Percentiles rank a stretch among this genome's conserved stretches.
phyloP scores from a whole-genome alignment of 2,797 vertebrate species.

The Thripadectes ignobilis region DNA sequence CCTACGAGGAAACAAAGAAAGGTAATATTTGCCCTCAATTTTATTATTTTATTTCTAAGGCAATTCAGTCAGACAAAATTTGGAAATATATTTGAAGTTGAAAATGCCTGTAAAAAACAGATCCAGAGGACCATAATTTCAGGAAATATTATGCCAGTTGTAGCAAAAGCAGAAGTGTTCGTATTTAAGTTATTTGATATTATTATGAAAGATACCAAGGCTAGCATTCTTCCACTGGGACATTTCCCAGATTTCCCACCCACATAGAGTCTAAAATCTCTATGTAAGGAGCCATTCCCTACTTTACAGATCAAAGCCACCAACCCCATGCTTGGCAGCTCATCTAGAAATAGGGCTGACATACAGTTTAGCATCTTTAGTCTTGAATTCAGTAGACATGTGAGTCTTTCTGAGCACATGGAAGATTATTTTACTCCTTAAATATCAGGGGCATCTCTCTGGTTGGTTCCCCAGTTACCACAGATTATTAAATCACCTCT shows the following conservation, averaged over 20 bases:
- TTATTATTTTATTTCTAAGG: conserved; percentile 5
- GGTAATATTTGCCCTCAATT: conserved; percentile 7
- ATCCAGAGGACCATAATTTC: conserved; percentile 1
- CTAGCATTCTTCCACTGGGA: conserved; percentile 8
- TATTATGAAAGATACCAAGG: conserved; percentile 41
- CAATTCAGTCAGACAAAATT: conserved; percentile 4
- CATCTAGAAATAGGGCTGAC: neutral
- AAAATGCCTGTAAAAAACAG: conserved; percentile 16
- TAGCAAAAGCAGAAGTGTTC: conserved; percentile 41
- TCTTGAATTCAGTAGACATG: neutral
- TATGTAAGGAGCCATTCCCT: neutral
- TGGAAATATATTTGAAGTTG: conserved; percentile 9
- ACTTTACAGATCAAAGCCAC: conserved; percentile 1
- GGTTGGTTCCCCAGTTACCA: neutral
- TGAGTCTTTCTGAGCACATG: fast-evolving
- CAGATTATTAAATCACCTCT: neutral
- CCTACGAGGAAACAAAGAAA: conserved; percentile 42
- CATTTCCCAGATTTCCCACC: conserved; percentile 56
- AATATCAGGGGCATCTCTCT: no score
- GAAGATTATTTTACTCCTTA: neutral
- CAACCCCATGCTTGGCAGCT: neutral
- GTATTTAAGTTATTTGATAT: conserved; percentile 44
- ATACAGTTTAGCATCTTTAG: neutral
- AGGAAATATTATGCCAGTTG: conserved; percentile 49
- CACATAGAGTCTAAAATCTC: conserved; percentile 25